Evolutionary conservation across 2,113 vertebrate species (phyloP).

Genomic region (Rhabdornis inornatus): DNA sequence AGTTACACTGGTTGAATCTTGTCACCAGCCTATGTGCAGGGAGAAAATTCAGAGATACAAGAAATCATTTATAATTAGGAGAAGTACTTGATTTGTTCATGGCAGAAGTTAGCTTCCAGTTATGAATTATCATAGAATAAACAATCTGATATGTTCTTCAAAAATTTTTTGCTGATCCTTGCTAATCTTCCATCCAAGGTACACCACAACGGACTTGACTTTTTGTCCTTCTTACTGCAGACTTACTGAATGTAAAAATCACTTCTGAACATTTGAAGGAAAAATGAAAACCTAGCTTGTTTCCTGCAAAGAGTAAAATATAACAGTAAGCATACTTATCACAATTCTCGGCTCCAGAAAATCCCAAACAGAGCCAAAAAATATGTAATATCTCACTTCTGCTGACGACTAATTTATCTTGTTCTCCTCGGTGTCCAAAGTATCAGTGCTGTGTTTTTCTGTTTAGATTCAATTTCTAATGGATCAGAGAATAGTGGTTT

Average conservation of each 20-base stretch:
- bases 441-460: background rate
- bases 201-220: background rate
- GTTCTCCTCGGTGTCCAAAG: background rate
- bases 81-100: background rate
- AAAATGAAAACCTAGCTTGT: background rate
- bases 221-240: background rate
- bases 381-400: background rate
- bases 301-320: background rate
- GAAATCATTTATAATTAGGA: background rate
- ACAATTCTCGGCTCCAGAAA: background rate
- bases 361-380: background rate
- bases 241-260: background rate
- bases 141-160: background rate
- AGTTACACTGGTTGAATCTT: background rate
- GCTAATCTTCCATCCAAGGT: background rate
- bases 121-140: background rate
- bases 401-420: background rate
- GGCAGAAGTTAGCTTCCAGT: background rate
- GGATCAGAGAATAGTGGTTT: background rate
- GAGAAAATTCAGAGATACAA: background rate
- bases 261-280: background rate
- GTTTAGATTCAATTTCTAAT: background rate
- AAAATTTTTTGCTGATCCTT: background rate
- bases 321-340: background rate
- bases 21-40: background rate